Evolutionary conservation across 2,888 invertebrate species (phyloP), one percentile per base, ranked within the genome.

Genomic region (Allolobophora icterica): DNA sequence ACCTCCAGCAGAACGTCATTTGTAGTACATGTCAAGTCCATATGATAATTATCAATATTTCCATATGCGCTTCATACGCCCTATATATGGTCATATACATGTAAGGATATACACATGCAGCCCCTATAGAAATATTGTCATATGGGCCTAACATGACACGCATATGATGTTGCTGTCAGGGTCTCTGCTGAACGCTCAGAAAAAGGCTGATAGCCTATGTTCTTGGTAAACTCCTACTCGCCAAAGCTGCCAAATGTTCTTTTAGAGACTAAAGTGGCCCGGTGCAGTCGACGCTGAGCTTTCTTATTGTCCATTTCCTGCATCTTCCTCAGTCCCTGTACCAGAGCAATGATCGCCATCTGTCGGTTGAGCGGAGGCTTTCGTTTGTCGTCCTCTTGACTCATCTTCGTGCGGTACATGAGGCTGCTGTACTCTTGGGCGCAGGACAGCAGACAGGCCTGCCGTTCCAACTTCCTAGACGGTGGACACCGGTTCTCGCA

Each of bases 371-470:
- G 13, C 3, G 71, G 71, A n/a, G n/a, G 8, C 71, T n/a, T 71
- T 71, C 71, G 71, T 13, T 11, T n/a, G 30, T 11, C 71, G 30
- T 71, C n/a, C 30, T 71, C 30, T 71, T 71, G 17, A 8, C 71
- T 71, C 71, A 71, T 71, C 71, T 71, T 71, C 30, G 71, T 71
- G n/a, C 71, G 71, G 40, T 89, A 89, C 89, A 89, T 38, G 38
- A 89, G 45, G 40, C 52, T 45, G 42, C 45, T 45, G 89, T 45
- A 89, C 21, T 52, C 89, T 13, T 89, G 89, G 89, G 42, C 19
- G 89, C 89, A 89, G 38, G 42, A 42, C 89, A 89, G 30, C 42
- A 89, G 52, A 52, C 89, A 89, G 42, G 52, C 33, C 30, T 90
- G 90, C 8, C 38, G 40, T 4, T 40, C 71, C 6, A n/a, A n/a